A percentile compares a stretch with the other conserved stretches of the same genome.
Conservation (phyloP, 2,797 vertebrate species). For the Danio albolineatus region DNA sequence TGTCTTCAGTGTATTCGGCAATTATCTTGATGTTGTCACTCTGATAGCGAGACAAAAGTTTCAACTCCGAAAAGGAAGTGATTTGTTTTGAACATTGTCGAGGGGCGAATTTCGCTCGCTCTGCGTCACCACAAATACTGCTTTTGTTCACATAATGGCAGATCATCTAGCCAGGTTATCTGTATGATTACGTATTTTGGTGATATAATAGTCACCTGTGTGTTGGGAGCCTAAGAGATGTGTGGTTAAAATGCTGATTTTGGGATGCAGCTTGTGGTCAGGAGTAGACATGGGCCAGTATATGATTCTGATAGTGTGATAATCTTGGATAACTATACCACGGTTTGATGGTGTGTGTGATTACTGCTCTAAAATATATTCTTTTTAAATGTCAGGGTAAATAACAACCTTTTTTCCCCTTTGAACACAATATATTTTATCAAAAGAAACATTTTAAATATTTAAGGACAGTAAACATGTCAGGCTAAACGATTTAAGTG, state of each 20-base stretch:
- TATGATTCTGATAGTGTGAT: too few species aligned
- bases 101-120: conserved; percentile 34
- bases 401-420: too few species aligned
- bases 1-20: conserved; percentile 54
- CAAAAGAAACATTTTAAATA: too few species aligned
- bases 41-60: conserved; percentile 64
- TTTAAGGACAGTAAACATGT: too few species aligned
- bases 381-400: too few species aligned
- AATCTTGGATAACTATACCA: too few species aligned
- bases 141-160: conserved; percentile 50
- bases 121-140: conserved; percentile 45
- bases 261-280: neutral
- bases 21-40: conserved; percentile 61
- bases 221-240: neutral
- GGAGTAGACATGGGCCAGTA: too few species aligned
- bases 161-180: conserved; percentile 34
- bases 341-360: too few species aligned
- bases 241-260: neutral
- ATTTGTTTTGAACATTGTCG: conserved; percentile 57
- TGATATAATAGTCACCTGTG: conserved; percentile 9
- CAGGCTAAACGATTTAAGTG: too few species aligned
- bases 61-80: conserved; percentile 55
- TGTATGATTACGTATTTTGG: conserved; percentile 14
- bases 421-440: too few species aligned
- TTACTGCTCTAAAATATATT: too few species aligned